Percentiles rank a stretch among this genome's conserved stretches.
These are phyloP conservation scores for Oreamnos americanus DNA, from an alignment of 2,113 vertebrate genomes.

Conservation along the genomic window DNA sequence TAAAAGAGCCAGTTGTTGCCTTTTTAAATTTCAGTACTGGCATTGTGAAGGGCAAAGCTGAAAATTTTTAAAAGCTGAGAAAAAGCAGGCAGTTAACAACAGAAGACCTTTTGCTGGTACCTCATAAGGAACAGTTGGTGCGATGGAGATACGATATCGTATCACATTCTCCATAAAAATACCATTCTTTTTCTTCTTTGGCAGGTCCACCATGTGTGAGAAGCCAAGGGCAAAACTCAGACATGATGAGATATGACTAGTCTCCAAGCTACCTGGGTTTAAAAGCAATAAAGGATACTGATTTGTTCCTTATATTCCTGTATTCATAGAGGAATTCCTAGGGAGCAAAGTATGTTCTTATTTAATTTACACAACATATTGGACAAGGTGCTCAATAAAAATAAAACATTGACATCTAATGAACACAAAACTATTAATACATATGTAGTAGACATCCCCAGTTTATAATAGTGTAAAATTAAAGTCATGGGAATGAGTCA, in stretches of 20 bases:
- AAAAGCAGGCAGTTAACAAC: not conserved
- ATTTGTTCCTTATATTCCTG: not conserved
- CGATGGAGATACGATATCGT: not conserved
- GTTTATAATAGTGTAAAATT: constrained; percentile 22
- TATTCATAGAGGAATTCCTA: not conserved
- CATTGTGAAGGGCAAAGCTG: not conserved
- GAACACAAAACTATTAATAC: not conserved
- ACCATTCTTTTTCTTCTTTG: not conserved
- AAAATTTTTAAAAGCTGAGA: not conserved
- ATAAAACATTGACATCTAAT: not conserved
- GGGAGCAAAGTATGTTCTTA: not conserved
- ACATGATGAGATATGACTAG: not conserved
- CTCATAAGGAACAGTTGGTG: not conserved
- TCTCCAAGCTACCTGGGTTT: not conserved
- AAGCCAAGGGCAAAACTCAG: not conserved
- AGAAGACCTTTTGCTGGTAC: not conserved
- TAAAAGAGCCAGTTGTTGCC: not conserved
- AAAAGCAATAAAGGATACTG: not conserved
- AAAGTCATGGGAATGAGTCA: not conserved
- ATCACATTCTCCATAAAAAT: not conserved
- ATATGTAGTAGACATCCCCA: not conserved
- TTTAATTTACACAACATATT: not conserved
- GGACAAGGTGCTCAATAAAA: constrained; percentile 19
- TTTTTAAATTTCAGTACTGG: not conserved
- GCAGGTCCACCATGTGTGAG: not conserved